Evolutionary conservation across 2,797 vertebrate species (phyloP).

Genomic region (Ispidina picta): DNA sequence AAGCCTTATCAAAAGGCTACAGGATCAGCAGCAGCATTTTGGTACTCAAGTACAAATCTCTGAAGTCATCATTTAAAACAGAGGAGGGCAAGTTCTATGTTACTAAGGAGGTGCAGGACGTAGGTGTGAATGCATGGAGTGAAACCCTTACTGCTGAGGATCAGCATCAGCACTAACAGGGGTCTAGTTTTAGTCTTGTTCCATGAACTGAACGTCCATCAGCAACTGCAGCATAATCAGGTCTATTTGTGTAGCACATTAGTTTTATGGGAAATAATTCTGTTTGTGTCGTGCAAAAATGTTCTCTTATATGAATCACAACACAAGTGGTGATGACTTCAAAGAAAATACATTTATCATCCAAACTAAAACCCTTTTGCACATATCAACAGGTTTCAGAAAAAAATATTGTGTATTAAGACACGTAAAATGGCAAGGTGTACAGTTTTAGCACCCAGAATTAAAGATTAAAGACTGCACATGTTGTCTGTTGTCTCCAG

Average conservation of each 20-base stretch:
- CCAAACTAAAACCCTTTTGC: background rate
- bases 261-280: background rate
- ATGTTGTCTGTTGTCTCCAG: background rate
- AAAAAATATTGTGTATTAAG: background rate
- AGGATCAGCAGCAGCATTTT: background rate
- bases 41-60: background rate
- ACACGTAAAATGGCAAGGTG: background rate
- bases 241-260: background rate
- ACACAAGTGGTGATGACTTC: background rate
- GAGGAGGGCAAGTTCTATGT: background rate
- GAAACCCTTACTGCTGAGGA: background rate
- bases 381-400: background rate
- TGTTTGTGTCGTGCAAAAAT: background rate
- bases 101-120: background rate
- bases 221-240: background rate
- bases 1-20: background rate
- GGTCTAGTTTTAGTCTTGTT: background rate
- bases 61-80: background rate
- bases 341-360: background rate
- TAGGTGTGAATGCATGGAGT: background rate
- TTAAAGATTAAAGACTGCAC: background rate
- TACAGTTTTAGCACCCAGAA: background rate
- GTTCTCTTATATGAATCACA: background rate
- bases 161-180: background rate
- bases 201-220: background rate